A percentile compares a stretch with the other conserved stretches of the same genome.
Conservation (phyloP, 2,113 vertebrate species). For the Gallinago paraguaiae region DNA sequence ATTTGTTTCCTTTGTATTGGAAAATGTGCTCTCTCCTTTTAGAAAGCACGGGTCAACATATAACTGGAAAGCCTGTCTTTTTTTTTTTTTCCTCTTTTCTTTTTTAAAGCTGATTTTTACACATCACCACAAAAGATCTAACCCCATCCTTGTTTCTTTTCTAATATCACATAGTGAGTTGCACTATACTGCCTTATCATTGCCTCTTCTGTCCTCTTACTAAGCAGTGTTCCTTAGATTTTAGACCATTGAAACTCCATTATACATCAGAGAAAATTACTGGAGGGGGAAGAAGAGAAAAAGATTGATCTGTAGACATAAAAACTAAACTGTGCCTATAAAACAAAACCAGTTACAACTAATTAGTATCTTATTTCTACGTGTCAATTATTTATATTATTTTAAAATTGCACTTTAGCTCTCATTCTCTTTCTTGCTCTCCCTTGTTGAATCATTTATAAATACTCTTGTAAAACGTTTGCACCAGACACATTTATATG, state of each 20-base stretch:
- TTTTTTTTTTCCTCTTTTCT: neutral
- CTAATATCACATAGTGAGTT: constrained; percentile 67
- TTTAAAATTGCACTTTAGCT: constrained; percentile 83
- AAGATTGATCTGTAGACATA: constrained; percentile 65
- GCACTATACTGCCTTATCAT: constrained; percentile 72
- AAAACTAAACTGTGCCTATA: constrained; percentile 74
- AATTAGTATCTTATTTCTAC: constrained; percentile 74
- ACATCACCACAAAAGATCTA: constrained; percentile 41
- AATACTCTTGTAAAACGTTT: constrained; percentile 55
- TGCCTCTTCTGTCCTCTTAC: constrained; percentile 66
- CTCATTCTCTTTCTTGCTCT: constrained; percentile 1
- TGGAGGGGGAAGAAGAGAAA: constrained; percentile 57
- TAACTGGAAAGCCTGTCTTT: constrained; percentile 73
- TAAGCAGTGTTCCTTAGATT: constrained; percentile 60
- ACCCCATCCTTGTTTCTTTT: constrained; percentile 56
- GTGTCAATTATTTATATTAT: constrained; percentile 81
- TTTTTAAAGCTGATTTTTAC: neutral
- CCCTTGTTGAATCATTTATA: constrained; percentile 64
- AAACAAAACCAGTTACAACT: constrained; percentile 62
- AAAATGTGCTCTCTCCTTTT: constrained; percentile 58
- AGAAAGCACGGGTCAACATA: constrained; percentile 56
- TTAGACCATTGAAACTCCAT: constrained; percentile 64
- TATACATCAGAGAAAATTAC: constrained; percentile 57
- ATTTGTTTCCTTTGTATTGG: constrained; percentile 44
- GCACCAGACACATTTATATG: constrained; percentile 65